These are phyloP conservation scores for Stenchaetothrips biformis DNA, from an alignment of 2,888 invertebrate genomes.

Conservation along the genomic window DNA sequence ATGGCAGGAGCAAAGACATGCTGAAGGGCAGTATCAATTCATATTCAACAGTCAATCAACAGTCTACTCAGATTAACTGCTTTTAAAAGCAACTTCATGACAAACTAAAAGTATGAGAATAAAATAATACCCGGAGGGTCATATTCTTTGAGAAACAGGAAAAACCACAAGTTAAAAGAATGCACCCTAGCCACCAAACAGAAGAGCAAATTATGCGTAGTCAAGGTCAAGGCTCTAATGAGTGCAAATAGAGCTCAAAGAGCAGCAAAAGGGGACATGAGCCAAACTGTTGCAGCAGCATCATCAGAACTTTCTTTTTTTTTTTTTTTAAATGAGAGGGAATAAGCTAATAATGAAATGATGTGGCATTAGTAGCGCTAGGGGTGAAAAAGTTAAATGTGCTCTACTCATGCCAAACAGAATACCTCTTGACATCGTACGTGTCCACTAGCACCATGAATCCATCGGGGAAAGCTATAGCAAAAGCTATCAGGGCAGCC, in stretches of 20 bases:
- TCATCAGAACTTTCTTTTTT: background rate
- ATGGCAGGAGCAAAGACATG: background rate
- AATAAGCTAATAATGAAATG: background rate
- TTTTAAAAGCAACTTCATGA: too few relatives aligned
- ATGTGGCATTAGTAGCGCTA: slow-evolving; percentile 25
- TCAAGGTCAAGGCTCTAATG: too few relatives aligned
- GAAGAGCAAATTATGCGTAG: too few relatives aligned
- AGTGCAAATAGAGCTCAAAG: too few relatives aligned
- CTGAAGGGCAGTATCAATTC: background rate
- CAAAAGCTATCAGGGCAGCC: slow-evolving; percentile 88
- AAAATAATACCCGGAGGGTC: too few relatives aligned
- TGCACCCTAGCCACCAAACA: too few relatives aligned
- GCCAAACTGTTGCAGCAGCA: background rate
- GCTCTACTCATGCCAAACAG: slow-evolving; percentile 43
- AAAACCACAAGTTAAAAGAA: too few relatives aligned
- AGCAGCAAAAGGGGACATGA: too few relatives aligned
- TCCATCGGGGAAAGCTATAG: slow-evolving; percentile 90
- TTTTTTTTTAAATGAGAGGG: background rate
- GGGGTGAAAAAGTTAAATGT: slow-evolving; percentile 30
- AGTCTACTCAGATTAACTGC: too few relatives aligned
- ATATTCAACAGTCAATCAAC: too few relatives aligned
- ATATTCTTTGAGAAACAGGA: too few relatives aligned
- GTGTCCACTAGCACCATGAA: slow-evolving; percentile 97
- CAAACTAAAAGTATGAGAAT: too few relatives aligned
- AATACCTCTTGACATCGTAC: slow-evolving; percentile 97